These are phyloP conservation scores for Parochlus steinenii DNA, from an alignment of 2,888 invertebrate genomes.

Conservation along the genomic window DNA sequence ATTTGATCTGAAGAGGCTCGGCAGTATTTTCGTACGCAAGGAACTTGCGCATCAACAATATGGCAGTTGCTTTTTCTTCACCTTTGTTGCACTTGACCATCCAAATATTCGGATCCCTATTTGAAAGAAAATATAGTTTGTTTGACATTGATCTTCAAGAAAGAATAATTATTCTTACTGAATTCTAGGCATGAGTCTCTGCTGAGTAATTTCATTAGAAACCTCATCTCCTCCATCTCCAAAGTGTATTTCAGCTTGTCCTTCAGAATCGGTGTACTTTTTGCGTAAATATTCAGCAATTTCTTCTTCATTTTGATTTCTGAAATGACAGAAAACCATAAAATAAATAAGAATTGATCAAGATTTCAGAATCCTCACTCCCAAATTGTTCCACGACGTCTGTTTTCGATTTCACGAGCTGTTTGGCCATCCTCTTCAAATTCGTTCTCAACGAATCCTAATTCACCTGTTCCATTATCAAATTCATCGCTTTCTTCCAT, in stretches of 20 bases:
- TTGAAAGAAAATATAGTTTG: no score
- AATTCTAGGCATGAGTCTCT: slow-evolving; percentile 90
- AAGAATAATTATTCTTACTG: slow-evolving; percentile 41
- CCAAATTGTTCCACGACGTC: slow-evolving; percentile 75
- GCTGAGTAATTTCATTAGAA: slow-evolving; percentile 97
- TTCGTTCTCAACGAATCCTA: slow-evolving; percentile 82
- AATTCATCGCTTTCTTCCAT: slow-evolving; percentile 90
- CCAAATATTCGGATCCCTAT: slow-evolving; percentile 98
- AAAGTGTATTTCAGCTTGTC: slow-evolving; percentile 68
- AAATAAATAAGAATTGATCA: slow-evolving; percentile 4
- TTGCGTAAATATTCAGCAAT: slow-evolving; percentile 90
- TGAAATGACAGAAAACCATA: slow-evolving; percentile 23
- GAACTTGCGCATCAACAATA: slow-evolving; percentile 90
- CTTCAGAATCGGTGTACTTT: slow-evolving; percentile 79
- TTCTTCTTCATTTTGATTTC: slow-evolving; percentile 84
- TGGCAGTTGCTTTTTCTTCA: slow-evolving; percentile 86
- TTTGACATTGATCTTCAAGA: not conserved
- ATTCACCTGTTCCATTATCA: slow-evolving; percentile 91
- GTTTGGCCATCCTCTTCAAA: slow-evolving; percentile 84
- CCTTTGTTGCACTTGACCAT: slow-evolving; percentile 97
- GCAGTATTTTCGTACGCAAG: slow-evolving; percentile 72
- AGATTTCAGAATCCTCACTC: slow-evolving; percentile 36
- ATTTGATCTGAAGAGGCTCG: slow-evolving; percentile 87
- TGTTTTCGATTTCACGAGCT: slow-evolving; percentile 84
- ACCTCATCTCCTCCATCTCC: slow-evolving; percentile 95